Evolutionary conservation across 1,140 invertebrate genomes (phyloP), one percentile per base, ranked within the genome.

Genomic region (Ylistrum balloti): DNA sequence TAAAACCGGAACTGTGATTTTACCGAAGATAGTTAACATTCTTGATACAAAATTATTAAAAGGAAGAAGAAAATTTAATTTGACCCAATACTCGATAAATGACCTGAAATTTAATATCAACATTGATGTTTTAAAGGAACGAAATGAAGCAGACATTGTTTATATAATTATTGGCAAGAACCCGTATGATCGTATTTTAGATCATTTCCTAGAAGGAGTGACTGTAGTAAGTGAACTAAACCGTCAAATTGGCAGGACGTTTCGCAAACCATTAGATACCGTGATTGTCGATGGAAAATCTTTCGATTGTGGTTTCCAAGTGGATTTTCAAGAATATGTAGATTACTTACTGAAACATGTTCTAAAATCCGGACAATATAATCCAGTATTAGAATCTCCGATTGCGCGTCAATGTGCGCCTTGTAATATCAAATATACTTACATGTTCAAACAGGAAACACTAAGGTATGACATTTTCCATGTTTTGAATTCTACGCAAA

Each of bases 311-410:
- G 56, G 56, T 28, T 74, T 74, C n/a, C 56, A 74, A 74, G 56
- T 74, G 56, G 56, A 74, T 74, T 74, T 74, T 28, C 56, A 74
- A n/a, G 56, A 74, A n/a, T 74, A 28, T 74, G 56, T 28, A 28
- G 13, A 74, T 28, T 74, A 28, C 11, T 11, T 74, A 28, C 3
- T 74, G 56, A 5, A 74, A n/a, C 9, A 74, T 74, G 28, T 74
- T n/a, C 56, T 74, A 74, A 74, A 74, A 17, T 17, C 56, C 9
- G 56, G 56, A 74, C 28, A 28, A 17, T 74, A 74, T n/a, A n/a
- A 74, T 17, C 22, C 56, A 5, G 56, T 17, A 0, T 3, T 74
- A 28, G 56, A 2, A 74, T n/a, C n/a, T n/a, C 56, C 56, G 1
- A 74, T 74, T 0, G 56, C n/a, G 22, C 9, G 20, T 28, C 56